A percentile compares a stretch with the other conserved stretches of the same genome.
These are phyloP conservation scores for Dyspetes luteomarginatus DNA, from an alignment of 2,888 invertebrate species.

Conservation along the genomic window DNA sequence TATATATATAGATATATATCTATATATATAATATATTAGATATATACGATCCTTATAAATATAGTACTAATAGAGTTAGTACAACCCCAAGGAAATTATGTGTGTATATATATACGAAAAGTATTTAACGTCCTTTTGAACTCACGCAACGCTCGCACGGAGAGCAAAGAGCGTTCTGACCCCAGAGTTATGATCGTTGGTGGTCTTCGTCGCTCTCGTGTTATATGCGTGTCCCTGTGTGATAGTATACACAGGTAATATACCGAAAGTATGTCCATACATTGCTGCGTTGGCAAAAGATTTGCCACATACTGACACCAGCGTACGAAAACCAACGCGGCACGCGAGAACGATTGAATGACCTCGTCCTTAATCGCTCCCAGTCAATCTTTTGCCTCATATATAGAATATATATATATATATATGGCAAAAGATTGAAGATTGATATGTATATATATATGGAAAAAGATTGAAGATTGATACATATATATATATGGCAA, in stretches of 20 bases:
- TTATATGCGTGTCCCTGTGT: constrained; percentile 16
- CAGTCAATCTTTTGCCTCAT: constrained; percentile 18
- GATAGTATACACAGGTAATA: background rate
- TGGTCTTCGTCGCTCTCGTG: constrained; percentile 28
- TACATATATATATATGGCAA: too few relatives aligned
- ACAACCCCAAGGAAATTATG: too few relatives aligned
- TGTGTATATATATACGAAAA: constrained; percentile 6
- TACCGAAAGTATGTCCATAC: background rate
- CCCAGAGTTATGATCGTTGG: constrained; percentile 20
- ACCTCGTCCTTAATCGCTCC: constrained; percentile 44
- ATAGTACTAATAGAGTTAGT: background rate
- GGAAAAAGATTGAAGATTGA: too few relatives aligned
- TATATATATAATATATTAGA: background rate
- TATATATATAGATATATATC: background rate
- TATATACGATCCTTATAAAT: background rate
- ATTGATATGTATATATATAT: too few relatives aligned
- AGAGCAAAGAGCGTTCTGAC: constrained; percentile 16
- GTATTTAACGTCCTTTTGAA: constrained; percentile 44
- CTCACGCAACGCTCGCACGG: constrained; percentile 45
- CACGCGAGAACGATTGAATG: constrained; percentile 46
- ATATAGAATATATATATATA: background rate
- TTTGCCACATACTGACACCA: constrained; percentile 39
- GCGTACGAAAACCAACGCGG: constrained; percentile 33
- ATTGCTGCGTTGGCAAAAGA: constrained; percentile 15
- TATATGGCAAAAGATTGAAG: too few relatives aligned